A percentile compares a stretch with the other conserved stretches of the same genome.
phyloP scores from a whole-genome alignment of 2,113 vertebrate genomes.

The Python bivittatus region DNA sequence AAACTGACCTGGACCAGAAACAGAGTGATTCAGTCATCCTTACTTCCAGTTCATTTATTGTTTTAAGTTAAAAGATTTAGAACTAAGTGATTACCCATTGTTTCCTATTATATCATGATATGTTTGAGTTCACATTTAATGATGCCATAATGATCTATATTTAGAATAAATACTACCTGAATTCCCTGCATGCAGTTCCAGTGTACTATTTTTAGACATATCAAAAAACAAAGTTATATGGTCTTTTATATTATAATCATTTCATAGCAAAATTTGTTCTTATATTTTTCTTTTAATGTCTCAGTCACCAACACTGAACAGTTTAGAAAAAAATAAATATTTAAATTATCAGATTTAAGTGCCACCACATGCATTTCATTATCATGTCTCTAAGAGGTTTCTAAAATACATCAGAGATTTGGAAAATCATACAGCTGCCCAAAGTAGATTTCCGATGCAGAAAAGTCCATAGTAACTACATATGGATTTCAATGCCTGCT shows the following conservation, averaged over 20 bases:
- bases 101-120: constrained; percentile 15
- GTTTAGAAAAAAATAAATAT: constrained; percentile 67
- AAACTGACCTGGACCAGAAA: background rate
- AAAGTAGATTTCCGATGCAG: constrained; percentile 35
- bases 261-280: constrained; percentile 33
- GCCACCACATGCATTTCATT: constrained; percentile 60
- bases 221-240: constrained; percentile 37
- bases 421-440: constrained; percentile 58
- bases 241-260: background rate
- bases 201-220: constrained; percentile 5
- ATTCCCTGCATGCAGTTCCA: constrained; percentile 39
- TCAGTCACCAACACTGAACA: constrained; percentile 33
- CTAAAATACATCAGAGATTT: constrained; percentile 45
- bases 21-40: background rate
- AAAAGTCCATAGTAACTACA: constrained; percentile 36
- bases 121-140: constrained; percentile 8
- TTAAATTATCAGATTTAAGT: constrained; percentile 57
- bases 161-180: constrained; percentile 17
- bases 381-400: constrained; percentile 48
- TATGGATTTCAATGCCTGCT: constrained; percentile 37
- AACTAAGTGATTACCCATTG: constrained; percentile 29
- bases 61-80: constrained; percentile 31
- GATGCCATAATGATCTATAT: background rate
- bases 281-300: constrained; percentile 32
- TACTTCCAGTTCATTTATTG: constrained; percentile 4